These are phyloP conservation scores for Globicephala melas DNA, from an alignment of 2,113 vertebrate genomes.

Conservation along the genomic window DNA sequence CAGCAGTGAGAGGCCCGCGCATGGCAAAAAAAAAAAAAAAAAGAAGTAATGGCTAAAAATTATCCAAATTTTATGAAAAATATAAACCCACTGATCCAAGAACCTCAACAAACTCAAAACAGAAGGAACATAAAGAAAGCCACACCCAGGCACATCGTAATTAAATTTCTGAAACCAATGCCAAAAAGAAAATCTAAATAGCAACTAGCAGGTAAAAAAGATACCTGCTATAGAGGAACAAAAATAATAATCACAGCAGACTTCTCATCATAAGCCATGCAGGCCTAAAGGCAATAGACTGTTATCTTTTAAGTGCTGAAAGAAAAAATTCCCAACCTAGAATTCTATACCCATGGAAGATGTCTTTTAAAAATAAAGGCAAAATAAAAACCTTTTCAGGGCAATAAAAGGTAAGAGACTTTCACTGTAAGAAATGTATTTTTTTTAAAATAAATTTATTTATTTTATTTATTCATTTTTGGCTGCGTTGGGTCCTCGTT, in stretches of 20 bases:
- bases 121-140: conserved; percentile 30
- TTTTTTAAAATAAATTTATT: no score
- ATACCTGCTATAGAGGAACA: background rate
- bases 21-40: no score
- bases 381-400: background rate
- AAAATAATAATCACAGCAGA: background rate
- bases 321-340: background rate
- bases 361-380: background rate
- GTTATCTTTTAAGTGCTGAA: background rate
- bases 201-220: background rate
- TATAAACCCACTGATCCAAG: background rate
- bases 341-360: background rate
- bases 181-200: background rate
- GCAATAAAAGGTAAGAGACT: background rate
- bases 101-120: background rate
- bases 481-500: no score
- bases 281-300: background rate
- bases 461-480: no score
- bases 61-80: conserved; percentile 8
- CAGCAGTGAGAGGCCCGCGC: no score
- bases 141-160: background rate
- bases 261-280: background rate
- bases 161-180: background rate
- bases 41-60: background rate
- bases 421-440: background rate